phyloP scores from a whole-genome alignment of 2,888 invertebrate species.

The Ichneumoninae sp. region DNA sequence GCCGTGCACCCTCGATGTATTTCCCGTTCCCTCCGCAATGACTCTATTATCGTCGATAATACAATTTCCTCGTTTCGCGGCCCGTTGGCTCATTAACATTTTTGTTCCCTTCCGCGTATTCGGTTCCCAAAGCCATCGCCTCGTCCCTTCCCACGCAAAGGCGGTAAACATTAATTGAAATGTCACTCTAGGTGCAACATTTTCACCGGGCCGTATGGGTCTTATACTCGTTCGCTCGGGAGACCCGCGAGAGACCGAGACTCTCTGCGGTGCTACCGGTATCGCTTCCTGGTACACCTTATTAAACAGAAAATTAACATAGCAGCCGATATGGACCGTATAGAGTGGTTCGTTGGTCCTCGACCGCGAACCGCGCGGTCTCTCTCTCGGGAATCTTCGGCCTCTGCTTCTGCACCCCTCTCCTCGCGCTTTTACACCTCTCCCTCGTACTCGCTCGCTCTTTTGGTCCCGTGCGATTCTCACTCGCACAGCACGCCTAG shows the following conservation, averaged over 20 bases:
- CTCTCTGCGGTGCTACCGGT: slow-evolving; percentile 59
- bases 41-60: slow-evolving; percentile 40
- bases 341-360: slow-evolving; percentile 61
- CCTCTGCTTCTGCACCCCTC: background rate
- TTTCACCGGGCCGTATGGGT: slow-evolving; percentile 74
- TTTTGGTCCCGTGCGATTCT: slow-evolving; percentile 45
- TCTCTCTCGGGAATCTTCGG: slow-evolving; percentile 42
- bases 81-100: slow-evolving; percentile 22
- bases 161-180: slow-evolving; percentile 81
- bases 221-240: slow-evolving; percentile 39
- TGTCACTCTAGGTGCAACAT: slow-evolving; percentile 80
- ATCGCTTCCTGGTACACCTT: slow-evolving; percentile 82
- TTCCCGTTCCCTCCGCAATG: slow-evolving; percentile 5
- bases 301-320: slow-evolving; percentile 83
- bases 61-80: slow-evolving; percentile 10
- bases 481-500: slow-evolving; percentile 61
- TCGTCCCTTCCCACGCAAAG: slow-evolving; percentile 78
- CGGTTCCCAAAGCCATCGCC: slow-evolving; percentile 29
- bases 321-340: slow-evolving; percentile 73
- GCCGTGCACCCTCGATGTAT: slow-evolving; percentile 5
- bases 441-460: slow-evolving; percentile 48
- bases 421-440: slow-evolving; percentile 46
- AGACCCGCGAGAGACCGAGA: slow-evolving; percentile 39
- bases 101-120: background rate
- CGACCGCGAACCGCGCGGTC: slow-evolving; percentile 45